Evolutionary conservation across 2,113 vertebrate species (phyloP), one percentile per base, ranked within the genome.

Genomic region (Tricholaema leucomelas): DNA sequence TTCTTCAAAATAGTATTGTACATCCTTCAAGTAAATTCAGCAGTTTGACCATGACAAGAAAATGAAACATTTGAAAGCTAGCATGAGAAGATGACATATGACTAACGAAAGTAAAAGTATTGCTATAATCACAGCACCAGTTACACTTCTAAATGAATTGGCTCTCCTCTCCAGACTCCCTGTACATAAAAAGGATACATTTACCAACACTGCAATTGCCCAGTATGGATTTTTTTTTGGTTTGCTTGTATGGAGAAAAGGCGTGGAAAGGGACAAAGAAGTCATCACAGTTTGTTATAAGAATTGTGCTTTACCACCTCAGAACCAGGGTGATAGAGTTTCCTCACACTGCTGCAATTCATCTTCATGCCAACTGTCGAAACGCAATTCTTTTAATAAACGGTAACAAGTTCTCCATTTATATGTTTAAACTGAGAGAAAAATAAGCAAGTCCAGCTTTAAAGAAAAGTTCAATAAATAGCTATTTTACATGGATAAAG

Each of bases 401-500:
- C 97, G 86, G 97, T 96, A 97, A 98, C 96, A 98, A 97, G 94
- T 97, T 97, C 97, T 97, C 91, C 94, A 92, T 94, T 97, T 95
- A 92, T 92, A 97, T 95, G 95, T 91, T 96, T 94, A 93, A 97
- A 97, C 42, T 67, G 95, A 97, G 92, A 94, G 90, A 64, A 92
- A 95, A 95, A 96, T 89, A 92, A 90, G 2, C 87, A 97, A 98
- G 93, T 96, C 96, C 97, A 97, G 96, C 97, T 96, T 96, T 86
- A 97, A 97, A 91, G 94, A 93, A 97, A 95, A 97, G 46, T 97
- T 98, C 96, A 98, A 98, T 98, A 98, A 98, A 98, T 98, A 98
- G 95, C 93, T 97, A 98, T 98, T 98, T 98, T 98, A 98, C 98
- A 98, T 98, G 97, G 97, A 98, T 98, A 98, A 98, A 98, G 97